Conservation (phyloP, 2,113 vertebrate genomes). For the Amazona guildingii region DNA sequence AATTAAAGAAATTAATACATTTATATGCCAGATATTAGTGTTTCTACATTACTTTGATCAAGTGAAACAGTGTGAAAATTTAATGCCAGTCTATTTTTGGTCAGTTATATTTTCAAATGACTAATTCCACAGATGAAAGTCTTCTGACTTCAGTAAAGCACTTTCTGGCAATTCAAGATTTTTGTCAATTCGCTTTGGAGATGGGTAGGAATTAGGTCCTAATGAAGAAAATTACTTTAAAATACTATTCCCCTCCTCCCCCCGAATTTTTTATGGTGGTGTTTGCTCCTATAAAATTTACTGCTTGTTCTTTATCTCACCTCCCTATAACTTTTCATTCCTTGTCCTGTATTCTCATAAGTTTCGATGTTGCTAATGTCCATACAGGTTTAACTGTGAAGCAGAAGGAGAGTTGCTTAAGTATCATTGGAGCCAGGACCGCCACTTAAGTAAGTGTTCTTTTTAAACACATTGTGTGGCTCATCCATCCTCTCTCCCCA, state of each 20-base stretch:
- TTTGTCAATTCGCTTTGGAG: neutral
- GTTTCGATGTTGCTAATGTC: neutral
- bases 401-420: neutral
- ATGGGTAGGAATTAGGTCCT: neutral
- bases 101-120: neutral
- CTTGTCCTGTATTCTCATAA: neutral
- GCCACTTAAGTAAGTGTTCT: neutral
- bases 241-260: rapidly evolving
- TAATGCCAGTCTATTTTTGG: neutral
- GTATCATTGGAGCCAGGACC: neutral
- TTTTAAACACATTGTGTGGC: neutral
- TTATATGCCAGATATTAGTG: neutral
- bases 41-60: neutral
- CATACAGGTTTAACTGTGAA: neutral
- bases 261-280: neutral
- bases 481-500: neutral
- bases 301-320: neutral
- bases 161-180: neutral
- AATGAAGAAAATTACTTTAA: neutral
- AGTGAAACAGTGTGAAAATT: neutral
- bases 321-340: neutral
- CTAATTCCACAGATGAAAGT: neutral
- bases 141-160: neutral
- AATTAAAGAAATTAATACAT: constrained; percentile 2
- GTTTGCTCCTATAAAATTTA: neutral